Conservation (phyloP, 2,113 vertebrate genomes). For the Ammospiza caudacuta region DNA sequence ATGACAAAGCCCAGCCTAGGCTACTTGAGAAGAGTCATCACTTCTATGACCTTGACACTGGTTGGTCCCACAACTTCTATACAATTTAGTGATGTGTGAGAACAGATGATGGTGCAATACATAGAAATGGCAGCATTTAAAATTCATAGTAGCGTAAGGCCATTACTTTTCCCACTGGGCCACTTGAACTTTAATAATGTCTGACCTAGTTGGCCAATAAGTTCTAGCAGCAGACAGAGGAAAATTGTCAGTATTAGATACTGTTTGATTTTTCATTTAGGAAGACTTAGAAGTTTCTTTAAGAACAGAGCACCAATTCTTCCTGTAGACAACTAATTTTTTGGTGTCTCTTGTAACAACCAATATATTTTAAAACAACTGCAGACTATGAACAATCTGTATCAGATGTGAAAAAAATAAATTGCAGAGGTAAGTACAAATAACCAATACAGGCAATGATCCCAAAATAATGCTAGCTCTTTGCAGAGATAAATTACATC, state of each 20-base stretch:
- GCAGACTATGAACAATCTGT: background rate
- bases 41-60: constrained; percentile 70
- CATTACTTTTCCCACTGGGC: constrained; percentile 76
- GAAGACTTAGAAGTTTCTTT: constrained; percentile 72
- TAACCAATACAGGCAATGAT: background rate
- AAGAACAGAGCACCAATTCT: constrained; percentile 67
- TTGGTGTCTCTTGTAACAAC: background rate
- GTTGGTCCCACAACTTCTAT: constrained; percentile 69
- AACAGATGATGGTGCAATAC: constrained; percentile 75
- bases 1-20: constrained; percentile 43
- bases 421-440: background rate
- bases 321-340: constrained; percentile 60
- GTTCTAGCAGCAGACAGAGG: constrained; percentile 75
- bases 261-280: constrained; percentile 76
- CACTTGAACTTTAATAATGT: constrained; percentile 81
- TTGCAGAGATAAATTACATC: background rate
- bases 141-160: constrained; percentile 78
- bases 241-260: constrained; percentile 75
- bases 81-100: constrained; percentile 71
- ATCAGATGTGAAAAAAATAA: constrained; percentile 9
- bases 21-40: constrained; percentile 65
- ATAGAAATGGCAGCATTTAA: constrained; percentile 78
- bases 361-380: constrained; percentile 29
- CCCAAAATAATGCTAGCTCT: background rate
- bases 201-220: constrained; percentile 78